Evolutionary conservation across 2,888 invertebrate species (phyloP).

Genomic region (Nematopogon swammerdamellus): DNA sequence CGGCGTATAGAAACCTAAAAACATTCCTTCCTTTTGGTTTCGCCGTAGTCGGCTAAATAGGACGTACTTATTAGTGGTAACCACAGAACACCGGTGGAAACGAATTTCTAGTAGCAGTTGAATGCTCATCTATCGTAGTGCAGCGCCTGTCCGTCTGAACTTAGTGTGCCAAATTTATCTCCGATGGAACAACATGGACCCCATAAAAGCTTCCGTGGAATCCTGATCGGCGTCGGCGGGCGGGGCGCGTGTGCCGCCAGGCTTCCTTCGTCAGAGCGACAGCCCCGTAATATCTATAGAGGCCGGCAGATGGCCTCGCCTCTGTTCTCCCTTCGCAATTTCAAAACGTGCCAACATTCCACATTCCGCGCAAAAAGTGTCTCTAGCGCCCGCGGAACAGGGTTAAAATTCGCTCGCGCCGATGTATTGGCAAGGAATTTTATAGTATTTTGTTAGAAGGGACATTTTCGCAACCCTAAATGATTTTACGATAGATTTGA

Average conservation of each 20-base stretch:
- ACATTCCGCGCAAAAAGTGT: neutral
- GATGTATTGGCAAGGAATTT: neutral
- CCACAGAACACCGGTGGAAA: too few relatives aligned
- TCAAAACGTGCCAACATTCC: neutral
- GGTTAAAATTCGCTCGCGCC: neutral
- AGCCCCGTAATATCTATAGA: neutral
- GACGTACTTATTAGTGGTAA: too few relatives aligned
- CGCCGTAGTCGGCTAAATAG: too few relatives aligned
- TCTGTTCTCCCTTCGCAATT: neutral
- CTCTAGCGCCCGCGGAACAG: neutral
- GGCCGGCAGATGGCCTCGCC: neutral
- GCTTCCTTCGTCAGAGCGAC: neutral
- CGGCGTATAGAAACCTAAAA: too few relatives aligned
- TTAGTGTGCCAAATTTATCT: too few relatives aligned
- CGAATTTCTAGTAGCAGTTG: too few relatives aligned
- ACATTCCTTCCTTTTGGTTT: too few relatives aligned
- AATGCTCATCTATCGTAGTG: too few relatives aligned
- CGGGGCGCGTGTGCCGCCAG: neutral
- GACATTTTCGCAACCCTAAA: neutral
- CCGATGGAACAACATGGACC: too few relatives aligned
- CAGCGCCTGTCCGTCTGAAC: too few relatives aligned
- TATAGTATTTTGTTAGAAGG: neutral
- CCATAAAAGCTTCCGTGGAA: too few relatives aligned
- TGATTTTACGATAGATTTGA: neutral
- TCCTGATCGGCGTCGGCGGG: too few relatives aligned